Evolutionary conservation across 2,888 invertebrate genomes (phyloP).

Genomic region (Cephus spinipes): DNA sequence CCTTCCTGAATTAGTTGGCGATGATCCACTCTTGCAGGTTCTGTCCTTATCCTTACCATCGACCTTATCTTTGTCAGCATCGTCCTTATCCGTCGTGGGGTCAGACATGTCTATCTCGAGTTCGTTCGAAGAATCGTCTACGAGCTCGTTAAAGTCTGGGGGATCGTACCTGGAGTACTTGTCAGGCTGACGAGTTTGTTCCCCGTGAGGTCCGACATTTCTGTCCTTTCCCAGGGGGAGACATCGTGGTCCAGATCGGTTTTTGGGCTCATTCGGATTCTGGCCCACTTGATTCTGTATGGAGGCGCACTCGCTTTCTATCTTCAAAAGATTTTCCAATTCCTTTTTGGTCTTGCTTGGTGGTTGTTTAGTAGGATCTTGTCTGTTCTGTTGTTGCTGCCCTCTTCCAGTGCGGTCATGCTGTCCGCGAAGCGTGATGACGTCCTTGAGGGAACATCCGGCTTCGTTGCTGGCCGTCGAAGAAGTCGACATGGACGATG

Average conservation of each 20-base stretch:
- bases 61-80: slow-evolving; percentile 70
- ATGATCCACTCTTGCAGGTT: slow-evolving; percentile 45
- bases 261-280: slow-evolving; percentile 34
- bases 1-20: slow-evolving; percentile 44
- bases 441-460: slow-evolving; percentile 76
- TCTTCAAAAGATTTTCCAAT: slow-evolving; percentile 65
- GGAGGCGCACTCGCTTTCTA: slow-evolving; percentile 68
- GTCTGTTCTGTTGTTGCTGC: slow-evolving; percentile 42
- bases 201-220: slow-evolving; percentile 29
- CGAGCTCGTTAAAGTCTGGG: slow-evolving; percentile 80
- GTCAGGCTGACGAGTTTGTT: slow-evolving; percentile 47
- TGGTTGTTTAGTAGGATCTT: slow-evolving; percentile 36
- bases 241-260: background rate
- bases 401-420: slow-evolving; percentile 52
- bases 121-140: slow-evolving; percentile 83
- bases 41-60: slow-evolving; percentile 69
- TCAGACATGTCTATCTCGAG: slow-evolving; percentile 85
- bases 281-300: slow-evolving; percentile 64
- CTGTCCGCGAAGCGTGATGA: slow-evolving; percentile 70
- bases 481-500: slow-evolving; percentile 75
- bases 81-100: slow-evolving; percentile 75
- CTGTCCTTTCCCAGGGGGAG: slow-evolving; percentile 41
- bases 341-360: slow-evolving; percentile 50
- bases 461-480: slow-evolving; percentile 71
- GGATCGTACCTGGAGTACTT: slow-evolving; percentile 76